phyloP scores from a whole-genome alignment of 2,113 vertebrate species.

The Xiphophorus couchianus region DNA sequence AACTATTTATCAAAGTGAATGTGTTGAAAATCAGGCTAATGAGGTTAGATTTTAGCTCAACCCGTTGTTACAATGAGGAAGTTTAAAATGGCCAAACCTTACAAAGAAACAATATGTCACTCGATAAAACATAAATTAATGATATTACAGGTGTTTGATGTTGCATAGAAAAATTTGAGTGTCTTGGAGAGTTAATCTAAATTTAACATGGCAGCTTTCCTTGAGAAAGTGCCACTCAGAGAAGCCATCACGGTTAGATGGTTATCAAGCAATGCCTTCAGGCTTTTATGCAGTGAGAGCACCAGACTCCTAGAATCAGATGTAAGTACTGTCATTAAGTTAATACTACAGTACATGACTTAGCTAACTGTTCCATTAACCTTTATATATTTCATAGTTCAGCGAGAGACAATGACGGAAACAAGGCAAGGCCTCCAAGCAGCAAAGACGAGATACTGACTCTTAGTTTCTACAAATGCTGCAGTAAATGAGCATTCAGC shows the following conservation, averaged over 20 bases:
- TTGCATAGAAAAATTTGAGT: not conserved
- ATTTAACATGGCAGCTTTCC: constrained; percentile 81
- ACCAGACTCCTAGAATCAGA: not conserved
- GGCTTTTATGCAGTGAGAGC: constrained; percentile 7
- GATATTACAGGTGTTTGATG: constrained; percentile 15
- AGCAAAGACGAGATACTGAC: not conserved
- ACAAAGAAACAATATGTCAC: not conserved
- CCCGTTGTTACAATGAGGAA: not conserved
- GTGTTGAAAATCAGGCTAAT: constrained; percentile 45
- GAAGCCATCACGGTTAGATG: constrained; percentile 80
- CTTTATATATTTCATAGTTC: not conserved
- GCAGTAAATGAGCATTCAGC: not conserved
- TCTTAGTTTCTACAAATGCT: not conserved
- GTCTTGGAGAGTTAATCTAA: constrained; percentile 80
- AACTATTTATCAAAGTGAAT: constrained; percentile 86
- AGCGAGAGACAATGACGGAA: not conserved
- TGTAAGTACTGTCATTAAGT: constrained; percentile 1
- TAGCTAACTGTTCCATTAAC: constrained; percentile 11
- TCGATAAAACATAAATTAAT: not conserved
- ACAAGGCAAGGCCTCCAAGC: not conserved
- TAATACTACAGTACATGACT: not conserved
- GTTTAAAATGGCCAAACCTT: not conserved
- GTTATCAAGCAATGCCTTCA: constrained; percentile 52
- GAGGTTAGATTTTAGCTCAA: not conserved
- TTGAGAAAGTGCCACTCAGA: constrained; percentile 79